Evolutionary conservation across 2,888 invertebrate genomes (phyloP), one percentile per base, ranked within the genome.

Genomic region (Zygogramma bicolorata): DNA sequence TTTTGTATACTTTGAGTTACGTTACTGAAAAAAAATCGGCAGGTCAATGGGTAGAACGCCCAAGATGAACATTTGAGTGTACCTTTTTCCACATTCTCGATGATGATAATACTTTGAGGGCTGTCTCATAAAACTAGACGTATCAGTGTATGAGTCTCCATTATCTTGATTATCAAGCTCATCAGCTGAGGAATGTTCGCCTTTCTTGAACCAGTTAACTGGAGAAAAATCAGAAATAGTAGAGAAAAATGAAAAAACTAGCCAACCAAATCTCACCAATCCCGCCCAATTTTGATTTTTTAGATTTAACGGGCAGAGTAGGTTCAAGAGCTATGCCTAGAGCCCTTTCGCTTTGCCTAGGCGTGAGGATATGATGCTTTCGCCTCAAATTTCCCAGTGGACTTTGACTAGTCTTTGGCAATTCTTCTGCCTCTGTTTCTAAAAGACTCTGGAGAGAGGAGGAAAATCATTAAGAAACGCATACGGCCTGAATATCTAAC

Each of bases 301-400:
- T 92, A 29, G 89, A 85, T 79, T 90, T 89, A n/a, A 88, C 83
- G 15, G 75, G 46, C 1, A 70, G 49, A 6, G 81, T 75, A 6
- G 89, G 88, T 13, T 89, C 88, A 75, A 92, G 90, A 1, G 85
- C 90, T 82, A 84, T 90, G 82, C 90, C 90, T 34, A 96, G 89
- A 61, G 94, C 93, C 15, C 93, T 90, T 83, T 95, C 95, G 46
- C 95, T 95, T 79, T 95, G 95, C n/a, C 95, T 88, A 49, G 95
- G 95, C 0, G 95, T 95, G 27, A 95, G 86, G 57, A 94, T 92
- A 81, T 93, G 91, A 76, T 92, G 91, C 63, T 94, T 93, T 65
- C 94, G 92, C 5, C 94, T 90, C 42, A 93, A 84, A 82, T 94
- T 95, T 2, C 93, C 93, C 65, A 94, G 84, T 0, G 95, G 95